Evolutionary conservation across 2,113 vertebrate species (phyloP), one percentile per base, ranked within the genome.

Genomic region (Oreochromis tanganicae): DNA sequence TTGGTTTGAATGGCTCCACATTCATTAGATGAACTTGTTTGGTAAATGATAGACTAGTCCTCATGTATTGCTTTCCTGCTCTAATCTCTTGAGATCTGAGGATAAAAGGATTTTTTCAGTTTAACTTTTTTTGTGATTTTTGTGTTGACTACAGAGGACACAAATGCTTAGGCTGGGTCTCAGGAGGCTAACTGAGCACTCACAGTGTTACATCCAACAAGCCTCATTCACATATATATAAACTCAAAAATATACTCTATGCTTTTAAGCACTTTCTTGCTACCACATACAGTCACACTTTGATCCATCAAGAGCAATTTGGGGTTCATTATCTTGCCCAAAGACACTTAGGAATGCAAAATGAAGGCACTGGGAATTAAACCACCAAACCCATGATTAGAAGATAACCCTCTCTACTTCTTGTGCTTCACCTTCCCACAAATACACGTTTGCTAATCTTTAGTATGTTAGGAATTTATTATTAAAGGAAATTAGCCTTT

Each of bases 361-460:
- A 7, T 43, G 36, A 24, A 43, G 63, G 36, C 36, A 14, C 63
- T 13, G 63, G 36, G 7, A 13, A 24, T 71, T 41, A 16, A 71
- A 43, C 63, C n/a, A 68, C 63, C 3, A 24, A 68, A 41, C 63
- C 2, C 41, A 14, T 9, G 63, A 68, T 68, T 68, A 68, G 63
- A 41, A 68, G 36, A 24, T 41, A 21, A 2, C 19, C 36, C 63
- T 21, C 63, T 68, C 63, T 68, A 14, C 63, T 41, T 41, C 11
- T 38, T 41, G 4, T 41, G 21, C 36, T 4, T 1, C 36, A 21
- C 19, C 36, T 16, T 71, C n/a, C 36, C 63, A 71, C 0, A 43
- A 1, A 68, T 41, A 68, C 36, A 21, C 7, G 0, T 24, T 36
- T 14, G 34, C 36, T 24, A 41, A 41, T 41, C 36, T 43, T 71